Evolutionary conservation across 2,113 vertebrate genomes (phyloP).

Genomic region (Marcusenius ussheri): DNA sequence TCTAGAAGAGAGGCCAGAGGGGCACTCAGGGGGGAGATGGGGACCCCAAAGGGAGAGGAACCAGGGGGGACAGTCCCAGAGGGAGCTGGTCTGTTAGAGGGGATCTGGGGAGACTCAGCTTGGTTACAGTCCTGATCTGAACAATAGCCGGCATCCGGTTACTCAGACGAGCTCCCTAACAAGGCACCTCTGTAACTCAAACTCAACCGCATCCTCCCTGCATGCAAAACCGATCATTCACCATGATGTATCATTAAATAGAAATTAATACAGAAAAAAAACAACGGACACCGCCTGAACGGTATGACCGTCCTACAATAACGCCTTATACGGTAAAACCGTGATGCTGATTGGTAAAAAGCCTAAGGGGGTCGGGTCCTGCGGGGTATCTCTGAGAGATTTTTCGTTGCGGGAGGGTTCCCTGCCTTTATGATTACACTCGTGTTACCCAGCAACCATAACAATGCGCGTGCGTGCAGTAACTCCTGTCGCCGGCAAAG

Average conservation of each 20-base stretch:
- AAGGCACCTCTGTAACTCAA: background rate
- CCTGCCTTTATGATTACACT: constrained; percentile 34
- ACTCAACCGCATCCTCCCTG: background rate
- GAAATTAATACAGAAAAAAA: background rate
- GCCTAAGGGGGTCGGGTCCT: background rate
- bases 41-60: constrained; percentile 24
- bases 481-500: constrained; percentile 32
- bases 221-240: background rate
- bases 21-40: constrained; percentile 21
- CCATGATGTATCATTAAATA: background rate
- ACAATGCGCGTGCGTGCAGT: constrained; percentile 13
- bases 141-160: background rate
- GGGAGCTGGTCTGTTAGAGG: background rate
- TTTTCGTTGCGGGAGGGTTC: background rate
- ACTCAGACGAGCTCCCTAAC: background rate
- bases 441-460: constrained; percentile 19
- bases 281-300: background rate
- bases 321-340: background rate
- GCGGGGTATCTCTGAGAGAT: background rate
- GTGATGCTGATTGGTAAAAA: background rate
- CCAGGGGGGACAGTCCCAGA: constrained; percentile 12
- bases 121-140: background rate
- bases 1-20: constrained; percentile 49
- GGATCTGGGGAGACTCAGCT: background rate
- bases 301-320: background rate